phyloP scores from a whole-genome alignment of 2,797 vertebrate species.

The Psittacula echo region DNA sequence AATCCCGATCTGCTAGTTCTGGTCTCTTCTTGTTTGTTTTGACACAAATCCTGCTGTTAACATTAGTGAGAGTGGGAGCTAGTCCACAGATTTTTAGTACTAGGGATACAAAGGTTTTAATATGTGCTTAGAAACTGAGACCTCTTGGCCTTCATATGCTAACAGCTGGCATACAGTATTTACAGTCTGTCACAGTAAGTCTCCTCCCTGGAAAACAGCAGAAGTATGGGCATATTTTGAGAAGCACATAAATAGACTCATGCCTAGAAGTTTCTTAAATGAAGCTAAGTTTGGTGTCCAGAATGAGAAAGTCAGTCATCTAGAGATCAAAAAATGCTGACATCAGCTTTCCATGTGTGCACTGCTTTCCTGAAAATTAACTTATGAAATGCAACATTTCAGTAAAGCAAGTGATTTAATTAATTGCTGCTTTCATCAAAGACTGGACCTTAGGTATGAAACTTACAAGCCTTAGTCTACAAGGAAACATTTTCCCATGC shows the following conservation, averaged over 20 bases:
- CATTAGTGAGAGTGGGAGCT: neutral
- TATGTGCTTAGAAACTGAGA: neutral
- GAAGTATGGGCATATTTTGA: neutral
- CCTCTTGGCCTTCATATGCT: conserved; percentile 5
- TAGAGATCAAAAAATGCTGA: conserved; percentile 56
- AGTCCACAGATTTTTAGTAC: neutral
- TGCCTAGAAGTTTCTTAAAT: conserved; percentile 41
- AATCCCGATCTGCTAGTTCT: neutral
- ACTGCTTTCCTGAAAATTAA: conserved; percentile 29
- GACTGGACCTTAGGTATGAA: neutral
- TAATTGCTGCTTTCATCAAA: neutral
- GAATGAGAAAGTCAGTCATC: conserved; percentile 17
- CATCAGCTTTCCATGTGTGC: neutral
- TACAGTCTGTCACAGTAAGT: neutral
- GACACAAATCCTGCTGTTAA: conserved; percentile 13
- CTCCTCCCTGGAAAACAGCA: conserved; percentile 1
- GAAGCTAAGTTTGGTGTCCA: conserved; percentile 28
- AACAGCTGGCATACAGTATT: neutral
- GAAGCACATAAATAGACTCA: conserved; percentile 27
- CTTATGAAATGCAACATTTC: conserved; percentile 35
- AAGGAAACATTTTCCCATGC: neutral
- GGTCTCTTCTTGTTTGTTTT: conserved; percentile 17
- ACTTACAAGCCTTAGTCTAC: neutral
- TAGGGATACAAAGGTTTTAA: conserved; percentile 4
- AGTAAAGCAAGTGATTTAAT: conserved; percentile 21